Evolutionary conservation across 2,797 vertebrate genomes (phyloP), one percentile per base, ranked within the genome.

Genomic region (Neopelma chrysocephalum): DNA sequence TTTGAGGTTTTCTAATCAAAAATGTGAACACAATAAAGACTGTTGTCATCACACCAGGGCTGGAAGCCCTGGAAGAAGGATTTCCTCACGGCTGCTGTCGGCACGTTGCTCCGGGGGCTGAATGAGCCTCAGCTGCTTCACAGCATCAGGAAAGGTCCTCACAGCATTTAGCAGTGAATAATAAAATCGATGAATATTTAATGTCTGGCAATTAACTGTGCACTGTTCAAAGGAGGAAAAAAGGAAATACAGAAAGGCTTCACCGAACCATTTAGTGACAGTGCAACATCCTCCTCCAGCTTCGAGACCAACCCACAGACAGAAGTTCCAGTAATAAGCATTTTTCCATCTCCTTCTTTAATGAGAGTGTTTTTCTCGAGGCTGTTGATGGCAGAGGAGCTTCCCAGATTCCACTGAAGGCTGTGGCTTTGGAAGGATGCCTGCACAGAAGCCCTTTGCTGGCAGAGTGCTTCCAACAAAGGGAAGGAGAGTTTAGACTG

Each of bases 181-280:
- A 91, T 71, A 56, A 65, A 43, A 78, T 23, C 61, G 16, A 81
- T 90, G 85, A 94, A 96, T 94, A 94, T 93, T 95, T 94, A 57
- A 94, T 90, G 57, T 6, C 76, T 78, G 34, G 38, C 61, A 93
- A 94, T 94, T 94, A 95, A 90, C 76, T 78, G 68, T 61, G 82
- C 42, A n/a, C 34, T 54, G 42, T 66, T 93, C 87, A 83, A 92
- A 93, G 69, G 3, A 21, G 0, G 4, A 10, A 3, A 27, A 34
- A 51, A 13, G 7, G 26, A 53, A 56, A 68, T n/a, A 23, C 5
- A 75, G 79, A 71, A 83, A 89, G 20, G 12, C 32, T 40, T 76
- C 87, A 61, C 23, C 12, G 43, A 86, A 58, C 17, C 61, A 36
- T 81, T 88, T 17, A 82, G 57, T 13, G 53, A 64, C 38, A 19